phyloP scores from a whole-genome alignment of 2,113 vertebrate species.

The Xenopus borealis region DNA sequence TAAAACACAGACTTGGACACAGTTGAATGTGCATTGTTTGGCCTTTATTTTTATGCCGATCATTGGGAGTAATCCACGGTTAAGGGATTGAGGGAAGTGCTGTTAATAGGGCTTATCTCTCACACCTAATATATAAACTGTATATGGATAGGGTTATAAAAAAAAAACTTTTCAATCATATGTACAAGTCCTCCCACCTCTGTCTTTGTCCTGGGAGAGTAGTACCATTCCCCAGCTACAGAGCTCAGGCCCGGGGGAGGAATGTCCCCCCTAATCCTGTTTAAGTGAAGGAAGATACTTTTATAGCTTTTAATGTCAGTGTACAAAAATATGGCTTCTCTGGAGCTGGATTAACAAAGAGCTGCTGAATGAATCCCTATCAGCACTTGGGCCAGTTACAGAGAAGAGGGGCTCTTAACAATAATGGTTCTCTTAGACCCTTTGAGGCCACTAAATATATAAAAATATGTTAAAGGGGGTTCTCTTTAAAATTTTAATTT shows the following conservation, averaged over 20 bases:
- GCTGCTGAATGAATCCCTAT: conserved; percentile 4
- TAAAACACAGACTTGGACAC: conserved; percentile 17
- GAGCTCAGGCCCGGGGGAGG: conserved; percentile 23
- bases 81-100: conserved; percentile 20
- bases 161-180: conserved; percentile 33
- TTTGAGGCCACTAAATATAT: no score
- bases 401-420: neutral
- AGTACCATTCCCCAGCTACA: conserved; percentile 15
- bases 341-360: neutral
- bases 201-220: conserved; percentile 7
- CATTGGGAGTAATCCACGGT: conserved; percentile 30
- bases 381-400: conserved; percentile 2
- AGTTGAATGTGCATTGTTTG: neutral
- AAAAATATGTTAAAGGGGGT: no score
- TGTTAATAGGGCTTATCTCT: conserved; percentile 15
- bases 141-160: conserved; percentile 8
- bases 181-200: conserved; percentile 17
- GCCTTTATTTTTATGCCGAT: neutral
- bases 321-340: conserved; percentile 24
- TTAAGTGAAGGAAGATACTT: conserved; percentile 34
- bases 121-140: conserved; percentile 14
- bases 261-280: conserved; percentile 25
- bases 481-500: no score
- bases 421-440: neutral
- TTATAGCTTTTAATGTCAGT: conserved; percentile 40